Conservation (phyloP, 2,113 vertebrate species). For the Clarias magur region DNA sequence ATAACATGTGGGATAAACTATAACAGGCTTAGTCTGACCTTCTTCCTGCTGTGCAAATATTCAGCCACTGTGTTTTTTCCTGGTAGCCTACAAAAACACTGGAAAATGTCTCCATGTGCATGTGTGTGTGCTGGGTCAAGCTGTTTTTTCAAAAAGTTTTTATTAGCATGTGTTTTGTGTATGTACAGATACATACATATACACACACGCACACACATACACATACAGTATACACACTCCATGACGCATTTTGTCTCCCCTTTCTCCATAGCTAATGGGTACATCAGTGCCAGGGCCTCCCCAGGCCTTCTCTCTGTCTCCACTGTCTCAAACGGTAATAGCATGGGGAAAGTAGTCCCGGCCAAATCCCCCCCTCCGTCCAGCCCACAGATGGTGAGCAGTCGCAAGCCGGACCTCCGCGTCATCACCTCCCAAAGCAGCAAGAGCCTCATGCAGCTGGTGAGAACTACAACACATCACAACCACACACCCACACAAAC, state of each 20-base stretch:
- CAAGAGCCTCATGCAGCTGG: constrained; percentile 96
- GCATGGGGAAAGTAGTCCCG: constrained; percentile 88
- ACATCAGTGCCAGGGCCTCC: constrained; percentile 91
- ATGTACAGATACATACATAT: background rate
- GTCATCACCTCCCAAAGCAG: constrained; percentile 96
- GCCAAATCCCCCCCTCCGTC: constrained; percentile 89
- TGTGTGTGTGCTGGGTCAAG: constrained; percentile 31
- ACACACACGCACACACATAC: background rate
- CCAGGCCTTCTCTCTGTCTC: constrained; percentile 91
- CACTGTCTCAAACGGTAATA: constrained; percentile 86
- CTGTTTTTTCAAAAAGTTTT: constrained; percentile 29
- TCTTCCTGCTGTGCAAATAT: constrained; percentile 46
- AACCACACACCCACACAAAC: constrained; percentile 4
- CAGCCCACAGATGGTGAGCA: constrained; percentile 80
- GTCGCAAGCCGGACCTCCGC: constrained; percentile 92
- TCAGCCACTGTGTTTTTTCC: constrained; percentile 32
- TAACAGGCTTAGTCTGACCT: constrained; percentile 41
- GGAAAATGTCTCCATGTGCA: background rate
- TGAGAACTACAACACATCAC: constrained; percentile 70
- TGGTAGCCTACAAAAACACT: constrained; percentile 4
- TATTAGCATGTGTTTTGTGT: background rate
- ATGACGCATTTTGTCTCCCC: constrained; percentile 31
- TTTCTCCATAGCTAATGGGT: constrained; percentile 84
- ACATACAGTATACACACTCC: background rate
- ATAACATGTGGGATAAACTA: constrained; percentile 35